Evolutionary conservation across 2,797 vertebrate species (phyloP), one percentile per base, ranked within the genome.

Genomic region (Synaphobranchus kaupii): DNA sequence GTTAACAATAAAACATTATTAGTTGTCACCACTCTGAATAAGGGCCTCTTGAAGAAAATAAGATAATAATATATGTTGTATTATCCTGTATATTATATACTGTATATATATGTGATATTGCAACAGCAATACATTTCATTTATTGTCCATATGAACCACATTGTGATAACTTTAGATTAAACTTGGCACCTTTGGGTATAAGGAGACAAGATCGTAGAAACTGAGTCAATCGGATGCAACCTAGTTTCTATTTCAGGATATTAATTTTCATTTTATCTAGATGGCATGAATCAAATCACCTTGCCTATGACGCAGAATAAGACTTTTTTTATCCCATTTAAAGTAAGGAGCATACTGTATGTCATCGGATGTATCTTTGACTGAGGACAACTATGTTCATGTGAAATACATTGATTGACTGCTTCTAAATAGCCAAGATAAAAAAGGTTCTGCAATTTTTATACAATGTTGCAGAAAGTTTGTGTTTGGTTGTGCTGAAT

Each of bases 201-300:
- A 76, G 34, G 20, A 22, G 34, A 44, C 39, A 44, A 71, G 28
- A 34, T 73, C 68, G 13, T 73, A 39, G 73, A 76, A 76, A 44
- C 39, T 20, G 44, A 76, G 39, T 76, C 73, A 76, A 15, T 71
- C 28, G 28, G 68, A 28, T 71, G 28, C 68, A 71, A 76, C 73
- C 73, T 76, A 76, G 73, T 76, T 76, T 39, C 73, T 76, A 76
- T 76, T 76, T 76, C 73, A 76, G 73, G 73, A 10, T 44, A 44
- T 17, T 44, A 17, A 76, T 44, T 76, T 76, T 44, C 73, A 44
- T 76, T n/a, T 76, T 9, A 31, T 31, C 68, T 71, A 12, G 68
- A 71, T 71, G 68, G 68, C 28, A 31, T 71, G 68, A 34, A 71
- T 71, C 28, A 28, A 71, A 71, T 71, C 68, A 71, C 28, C 68